Evolutionary conservation across 2,888 invertebrate species (phyloP).

Genomic region (Papilio protenor): DNA sequence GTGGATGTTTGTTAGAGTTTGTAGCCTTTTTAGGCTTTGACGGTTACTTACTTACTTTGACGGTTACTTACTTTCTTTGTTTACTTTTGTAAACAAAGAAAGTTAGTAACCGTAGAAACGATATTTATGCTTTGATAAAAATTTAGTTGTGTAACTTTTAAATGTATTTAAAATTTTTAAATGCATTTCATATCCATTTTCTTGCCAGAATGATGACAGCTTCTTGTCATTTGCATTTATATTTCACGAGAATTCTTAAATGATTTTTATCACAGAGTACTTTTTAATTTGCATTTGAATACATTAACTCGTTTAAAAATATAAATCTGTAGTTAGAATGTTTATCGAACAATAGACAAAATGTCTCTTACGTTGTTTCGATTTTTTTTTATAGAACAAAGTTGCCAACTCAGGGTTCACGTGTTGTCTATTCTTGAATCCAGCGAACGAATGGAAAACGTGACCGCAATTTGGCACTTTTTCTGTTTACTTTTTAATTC

Average conservation of each 20-base stretch:
- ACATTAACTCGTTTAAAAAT: not conserved
- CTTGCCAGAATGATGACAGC: constrained; percentile 8
- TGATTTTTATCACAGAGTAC: not conserved
- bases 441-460: constrained; percentile 10
- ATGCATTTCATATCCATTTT: not conserved
- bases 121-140: too few relatives aligned
- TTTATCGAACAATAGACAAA: constrained; percentile 12
- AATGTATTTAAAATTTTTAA: not conserved
- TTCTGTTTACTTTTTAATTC: constrained; percentile 21
- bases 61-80: too few relatives aligned
- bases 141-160: not conserved
- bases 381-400: constrained; percentile 14
- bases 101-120: too few relatives aligned
- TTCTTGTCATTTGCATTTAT: not conserved
- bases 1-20: too few relatives aligned
- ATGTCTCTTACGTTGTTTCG: constrained; percentile 9
- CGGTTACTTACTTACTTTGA: too few relatives aligned
- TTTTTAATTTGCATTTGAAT: not conserved
- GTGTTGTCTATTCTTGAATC: constrained; percentile 15
- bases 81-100: too few relatives aligned
- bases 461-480: constrained; percentile 10
- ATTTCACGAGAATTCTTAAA: not conserved
- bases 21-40: too few relatives aligned
- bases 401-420: constrained; percentile 24
- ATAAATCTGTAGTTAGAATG: not conserved